Conservation (phyloP, 2,113 vertebrate genomes). For the Lasiurus cinereus region DNA sequence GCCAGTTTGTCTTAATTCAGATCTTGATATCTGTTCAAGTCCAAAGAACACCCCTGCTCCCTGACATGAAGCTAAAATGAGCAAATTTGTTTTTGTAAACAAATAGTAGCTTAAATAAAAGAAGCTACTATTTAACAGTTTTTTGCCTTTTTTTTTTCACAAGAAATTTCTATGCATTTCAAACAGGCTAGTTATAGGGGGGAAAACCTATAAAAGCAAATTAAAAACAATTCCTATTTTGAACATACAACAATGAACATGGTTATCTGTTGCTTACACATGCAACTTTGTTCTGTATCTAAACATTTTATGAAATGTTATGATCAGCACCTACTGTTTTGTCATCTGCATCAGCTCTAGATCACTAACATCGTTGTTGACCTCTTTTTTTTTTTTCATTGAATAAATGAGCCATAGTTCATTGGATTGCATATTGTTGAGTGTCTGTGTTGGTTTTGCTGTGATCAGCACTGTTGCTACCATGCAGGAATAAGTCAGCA, state of each 20-base stretch:
- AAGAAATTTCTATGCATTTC: background rate
- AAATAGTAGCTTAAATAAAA: background rate
- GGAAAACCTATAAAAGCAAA: background rate
- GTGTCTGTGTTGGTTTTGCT: background rate
- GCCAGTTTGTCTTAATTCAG: background rate
- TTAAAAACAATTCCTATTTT: background rate
- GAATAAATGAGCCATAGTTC: background rate
- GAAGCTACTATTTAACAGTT: background rate
- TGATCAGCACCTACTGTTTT: no score
- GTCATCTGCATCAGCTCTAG: background rate
- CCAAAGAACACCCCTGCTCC: background rate
- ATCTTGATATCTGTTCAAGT: background rate
- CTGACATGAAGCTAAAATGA: background rate
- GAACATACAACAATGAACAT: background rate
- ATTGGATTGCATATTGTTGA: rapidly evolving
- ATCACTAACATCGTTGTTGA: no score
- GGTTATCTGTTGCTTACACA: background rate
- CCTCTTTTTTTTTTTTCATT: background rate
- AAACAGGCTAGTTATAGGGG: background rate
- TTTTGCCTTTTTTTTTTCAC: background rate
- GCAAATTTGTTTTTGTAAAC: background rate
- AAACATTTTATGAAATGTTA: background rate
- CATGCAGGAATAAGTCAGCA: background rate
- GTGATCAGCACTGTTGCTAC: background rate
- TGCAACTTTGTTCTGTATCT: background rate